Conservation (phyloP, 2,888 invertebrate genomes). For the Apodemia duryi region DNA sequence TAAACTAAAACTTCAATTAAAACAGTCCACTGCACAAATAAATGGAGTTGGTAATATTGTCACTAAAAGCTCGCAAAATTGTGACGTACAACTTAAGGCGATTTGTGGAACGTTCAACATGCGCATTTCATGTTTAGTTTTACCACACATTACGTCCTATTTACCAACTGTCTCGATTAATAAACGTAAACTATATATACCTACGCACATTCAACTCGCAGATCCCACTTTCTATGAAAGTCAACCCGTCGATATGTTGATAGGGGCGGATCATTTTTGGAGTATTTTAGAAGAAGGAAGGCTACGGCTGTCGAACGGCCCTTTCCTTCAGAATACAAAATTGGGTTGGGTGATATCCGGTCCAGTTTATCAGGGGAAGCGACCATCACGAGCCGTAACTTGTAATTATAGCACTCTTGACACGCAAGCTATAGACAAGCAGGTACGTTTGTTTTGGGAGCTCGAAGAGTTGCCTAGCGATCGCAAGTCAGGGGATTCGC, state of each 20-base stretch:
- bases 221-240: slow-evolving; percentile 22
- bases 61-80: background rate
- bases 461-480: background rate
- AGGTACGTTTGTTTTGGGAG: background rate
- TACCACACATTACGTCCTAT: slow-evolving; percentile 23
- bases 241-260: slow-evolving; percentile 20
- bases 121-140: slow-evolving; percentile 20
- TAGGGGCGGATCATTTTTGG: slow-evolving; percentile 29
- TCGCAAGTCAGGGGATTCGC: background rate
- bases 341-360: slow-evolving; percentile 29
- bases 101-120: background rate
- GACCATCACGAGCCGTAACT: background rate
- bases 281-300: slow-evolving; percentile 19
- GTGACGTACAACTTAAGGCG: background rate
- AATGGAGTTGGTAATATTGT: background rate
- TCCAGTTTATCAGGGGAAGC: slow-evolving; percentile 8
- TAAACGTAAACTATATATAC: slow-evolving; percentile 18
- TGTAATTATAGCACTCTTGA: background rate
- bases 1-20: background rate
- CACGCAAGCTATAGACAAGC: background rate
- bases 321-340: slow-evolving; percentile 25
- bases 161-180: slow-evolving; percentile 18
- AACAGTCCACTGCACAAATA: slow-evolving; percentile 9
- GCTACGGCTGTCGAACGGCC: slow-evolving; percentile 3
- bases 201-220: slow-evolving; percentile 24